phyloP scores from a whole-genome alignment of 2,797 vertebrate genomes.

The Gorsachius magnificus region DNA sequence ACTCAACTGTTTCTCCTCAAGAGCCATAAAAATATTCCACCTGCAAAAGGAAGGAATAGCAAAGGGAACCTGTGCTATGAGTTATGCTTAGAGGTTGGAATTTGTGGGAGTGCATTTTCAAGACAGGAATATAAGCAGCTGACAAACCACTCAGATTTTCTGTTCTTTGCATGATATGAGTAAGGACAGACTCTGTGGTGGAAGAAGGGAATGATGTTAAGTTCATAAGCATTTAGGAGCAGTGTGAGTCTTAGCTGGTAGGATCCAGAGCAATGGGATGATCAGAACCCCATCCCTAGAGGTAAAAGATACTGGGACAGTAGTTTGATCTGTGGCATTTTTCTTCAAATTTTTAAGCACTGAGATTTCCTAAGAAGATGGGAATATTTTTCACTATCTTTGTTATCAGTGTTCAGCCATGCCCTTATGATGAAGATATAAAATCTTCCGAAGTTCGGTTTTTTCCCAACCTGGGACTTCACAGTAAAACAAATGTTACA shows the following conservation, averaged over 20 bases:
- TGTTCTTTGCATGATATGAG: not conserved
- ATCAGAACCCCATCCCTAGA: not conserved
- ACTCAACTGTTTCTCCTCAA: not conserved
- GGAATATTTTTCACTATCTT: not conserved
- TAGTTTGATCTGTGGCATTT: not conserved
- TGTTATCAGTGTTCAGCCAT: not conserved
- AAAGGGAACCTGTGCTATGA: not conserved
- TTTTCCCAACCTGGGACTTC: not conserved
- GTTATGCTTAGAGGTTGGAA: not conserved
- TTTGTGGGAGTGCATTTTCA: not conserved
- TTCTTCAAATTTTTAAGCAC: not conserved
- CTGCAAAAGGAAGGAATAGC: not conserved
- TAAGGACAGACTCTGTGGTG: not conserved
- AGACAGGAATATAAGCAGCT: not conserved
- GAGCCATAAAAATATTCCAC: not conserved
- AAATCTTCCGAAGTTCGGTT: not conserved
- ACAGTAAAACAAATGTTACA: not conserved
- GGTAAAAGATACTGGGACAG: not conserved
- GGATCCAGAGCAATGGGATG: not conserved
- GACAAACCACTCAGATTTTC: not conserved
- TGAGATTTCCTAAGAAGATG: not conserved
- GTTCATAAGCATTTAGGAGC: not conserved
- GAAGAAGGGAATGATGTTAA: not conserved
- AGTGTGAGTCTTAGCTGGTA: not conserved
- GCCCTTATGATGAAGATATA: not conserved